phyloP scores from a whole-genome alignment of 2,797 vertebrate species.

The Micromesistius poutassou region DNA sequence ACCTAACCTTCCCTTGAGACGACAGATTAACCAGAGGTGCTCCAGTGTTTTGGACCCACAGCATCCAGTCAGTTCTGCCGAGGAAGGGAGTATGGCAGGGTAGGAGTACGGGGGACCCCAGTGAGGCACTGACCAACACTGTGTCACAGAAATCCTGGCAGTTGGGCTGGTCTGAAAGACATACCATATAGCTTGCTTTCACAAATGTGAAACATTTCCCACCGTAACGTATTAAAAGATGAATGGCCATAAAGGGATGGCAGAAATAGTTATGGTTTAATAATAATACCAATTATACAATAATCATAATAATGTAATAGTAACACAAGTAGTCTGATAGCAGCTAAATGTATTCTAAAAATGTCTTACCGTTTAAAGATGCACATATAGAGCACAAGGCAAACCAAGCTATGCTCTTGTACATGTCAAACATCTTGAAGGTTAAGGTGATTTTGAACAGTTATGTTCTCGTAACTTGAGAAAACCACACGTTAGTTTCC shows the following conservation, averaged over 20 bases:
- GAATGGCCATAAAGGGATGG: not conserved
- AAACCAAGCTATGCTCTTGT: conserved; percentile 22
- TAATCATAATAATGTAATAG: not conserved
- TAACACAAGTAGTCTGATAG: not conserved
- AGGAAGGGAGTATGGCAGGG: conserved; percentile 26
- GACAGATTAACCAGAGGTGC: conserved; percentile 29
- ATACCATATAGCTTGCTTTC: not conserved
- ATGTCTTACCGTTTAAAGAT: conserved; percentile 42
- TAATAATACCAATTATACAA: no score
- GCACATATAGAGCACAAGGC: conserved; percentile 29
- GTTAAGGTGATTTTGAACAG: no score
- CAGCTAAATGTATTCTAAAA: not conserved
- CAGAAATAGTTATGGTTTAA: not conserved
- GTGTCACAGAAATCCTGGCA: conserved; percentile 1
- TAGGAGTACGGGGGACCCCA: conserved; percentile 50
- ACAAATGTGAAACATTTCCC: not conserved
- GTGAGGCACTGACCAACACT: fast-evolving
- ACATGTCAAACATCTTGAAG: no score
- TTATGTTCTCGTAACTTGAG: no score
- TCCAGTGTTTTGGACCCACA: conserved; percentile 16
- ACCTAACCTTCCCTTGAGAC: conserved; percentile 15
- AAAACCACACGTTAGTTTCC: no score
- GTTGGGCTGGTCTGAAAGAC: conserved; percentile 10
- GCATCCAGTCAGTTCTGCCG: not conserved
- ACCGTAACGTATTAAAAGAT: not conserved